A percentile compares a stretch with the other conserved stretches of the same genome.
Evolutionary conservation across 2,797 vertebrate species (phyloP).

Genomic region (Scomberomorus guttatus): DNA sequence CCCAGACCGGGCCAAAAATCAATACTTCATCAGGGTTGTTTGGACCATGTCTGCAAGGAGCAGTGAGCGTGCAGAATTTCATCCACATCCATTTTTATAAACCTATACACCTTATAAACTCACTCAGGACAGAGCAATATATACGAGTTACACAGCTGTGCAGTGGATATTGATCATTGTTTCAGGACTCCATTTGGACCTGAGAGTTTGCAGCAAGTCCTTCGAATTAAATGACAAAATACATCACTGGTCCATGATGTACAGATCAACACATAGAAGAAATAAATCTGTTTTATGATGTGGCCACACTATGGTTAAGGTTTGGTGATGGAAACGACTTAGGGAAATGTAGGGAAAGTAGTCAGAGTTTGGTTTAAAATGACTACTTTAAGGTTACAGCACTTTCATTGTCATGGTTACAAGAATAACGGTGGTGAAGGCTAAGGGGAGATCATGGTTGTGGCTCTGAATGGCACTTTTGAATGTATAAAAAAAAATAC

Average conservation of each 20-base stretch:
- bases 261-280: not conserved
- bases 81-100: constrained; percentile 43
- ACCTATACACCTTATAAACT: not conserved
- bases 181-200: not conserved
- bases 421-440: too few relatives aligned
- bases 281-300: too few relatives aligned
- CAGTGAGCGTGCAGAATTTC: constrained; percentile 23
- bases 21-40: constrained; percentile 62
- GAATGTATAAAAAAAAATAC: too few relatives aligned
- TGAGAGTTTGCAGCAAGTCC: not conserved
- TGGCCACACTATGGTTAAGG: too few relatives aligned
- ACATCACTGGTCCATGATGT: not conserved
- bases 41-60: constrained; percentile 24
- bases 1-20: constrained; percentile 45
- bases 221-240: not conserved
- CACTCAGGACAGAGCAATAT: not conserved
- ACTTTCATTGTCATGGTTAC: too few relatives aligned
- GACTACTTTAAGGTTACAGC: too few relatives aligned
- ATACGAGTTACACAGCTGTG: not conserved
- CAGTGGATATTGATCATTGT: constrained; percentile 16
- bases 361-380: too few relatives aligned
- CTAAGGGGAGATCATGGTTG: too few relatives aligned
- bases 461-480: too few relatives aligned
- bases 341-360: too few relatives aligned
- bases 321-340: too few relatives aligned